phyloP scores from a whole-genome alignment of 2,797 vertebrate species.

The Trichosurus vulpecula region DNA sequence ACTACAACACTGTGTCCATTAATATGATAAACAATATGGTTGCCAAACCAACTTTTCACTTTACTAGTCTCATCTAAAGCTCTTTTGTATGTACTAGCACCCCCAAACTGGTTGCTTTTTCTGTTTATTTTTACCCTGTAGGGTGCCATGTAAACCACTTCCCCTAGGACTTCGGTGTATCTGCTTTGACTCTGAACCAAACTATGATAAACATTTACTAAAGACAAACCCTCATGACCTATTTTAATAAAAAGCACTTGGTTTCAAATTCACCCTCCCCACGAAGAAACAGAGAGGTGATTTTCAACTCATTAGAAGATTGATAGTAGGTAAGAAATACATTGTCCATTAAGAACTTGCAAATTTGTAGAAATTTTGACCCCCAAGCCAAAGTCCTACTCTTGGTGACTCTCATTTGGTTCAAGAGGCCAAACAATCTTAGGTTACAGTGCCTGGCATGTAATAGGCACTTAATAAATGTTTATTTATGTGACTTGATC shows the following conservation, averaged over 20 bases:
- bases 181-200: constrained; percentile 58
- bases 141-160: constrained; percentile 43
- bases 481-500: not conserved
- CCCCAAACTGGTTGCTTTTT: constrained; percentile 11
- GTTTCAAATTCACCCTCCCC: constrained; percentile 62
- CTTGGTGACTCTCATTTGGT: not conserved
- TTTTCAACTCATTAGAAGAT: constrained; percentile 69
- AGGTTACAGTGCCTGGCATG: not conserved
- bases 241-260: constrained; percentile 59
- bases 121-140: not conserved
- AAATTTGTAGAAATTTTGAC: not conserved
- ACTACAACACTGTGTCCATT: not conserved
- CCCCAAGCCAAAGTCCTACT: not conserved
- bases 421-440: not conserved
- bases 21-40: not conserved
- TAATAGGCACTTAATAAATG: not conserved
- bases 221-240: constrained; percentile 27
- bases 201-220: constrained; percentile 64
- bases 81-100: constrained; percentile 6
- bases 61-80: not conserved
- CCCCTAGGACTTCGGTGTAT: constrained; percentile 21
- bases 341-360: not conserved
- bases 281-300: constrained; percentile 57
- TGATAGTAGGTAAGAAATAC: constrained; percentile 33
- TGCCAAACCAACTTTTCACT: not conserved